Evolutionary conservation across 2,888 invertebrate genomes (phyloP).

Genomic region (Drosophila picticornis): DNA sequence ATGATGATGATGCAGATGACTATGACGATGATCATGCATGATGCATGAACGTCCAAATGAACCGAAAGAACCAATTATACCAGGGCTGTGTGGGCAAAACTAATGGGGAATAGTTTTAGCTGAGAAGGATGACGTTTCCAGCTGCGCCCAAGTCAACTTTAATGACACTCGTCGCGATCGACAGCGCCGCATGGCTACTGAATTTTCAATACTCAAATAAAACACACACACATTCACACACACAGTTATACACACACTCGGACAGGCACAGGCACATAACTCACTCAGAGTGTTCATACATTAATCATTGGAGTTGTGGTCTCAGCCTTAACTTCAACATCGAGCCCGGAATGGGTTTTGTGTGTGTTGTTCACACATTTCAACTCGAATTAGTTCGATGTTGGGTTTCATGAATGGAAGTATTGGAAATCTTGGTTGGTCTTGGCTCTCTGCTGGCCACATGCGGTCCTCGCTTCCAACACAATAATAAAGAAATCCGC

Average conservation of each 20-base stretch:
- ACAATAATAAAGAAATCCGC: constrained; percentile 76
- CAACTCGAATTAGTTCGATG: constrained; percentile 69
- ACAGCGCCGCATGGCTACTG: constrained; percentile 75
- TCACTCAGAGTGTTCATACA: constrained; percentile 69
- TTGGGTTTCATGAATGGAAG: constrained; percentile 70
- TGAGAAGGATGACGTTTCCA: constrained; percentile 57
- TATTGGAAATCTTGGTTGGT: neutral
- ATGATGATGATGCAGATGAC: constrained; percentile 11
- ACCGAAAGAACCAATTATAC: constrained; percentile 48
- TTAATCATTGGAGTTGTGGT: constrained; percentile 72
- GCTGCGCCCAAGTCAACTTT: constrained; percentile 77
- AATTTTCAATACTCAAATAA: constrained; percentile 46
- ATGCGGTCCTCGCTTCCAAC: constrained; percentile 55
- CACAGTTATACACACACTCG: constrained; percentile 2
- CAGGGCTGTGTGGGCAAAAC: constrained; percentile 14
- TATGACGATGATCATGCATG: constrained; percentile 60
- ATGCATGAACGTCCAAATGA: constrained; percentile 64
- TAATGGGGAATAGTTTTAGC: constrained; percentile 15
- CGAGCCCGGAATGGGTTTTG: constrained; percentile 23
- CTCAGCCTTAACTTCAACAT: constrained; percentile 9
- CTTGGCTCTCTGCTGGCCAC: constrained; percentile 37
- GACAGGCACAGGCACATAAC: constrained; percentile 27
- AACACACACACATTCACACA: constrained; percentile 5
- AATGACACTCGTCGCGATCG: constrained; percentile 78
- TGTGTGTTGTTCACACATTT: constrained; percentile 78